Conservation (phyloP, 2,113 vertebrate species). For the Phylloscopus whistleri region DNA sequence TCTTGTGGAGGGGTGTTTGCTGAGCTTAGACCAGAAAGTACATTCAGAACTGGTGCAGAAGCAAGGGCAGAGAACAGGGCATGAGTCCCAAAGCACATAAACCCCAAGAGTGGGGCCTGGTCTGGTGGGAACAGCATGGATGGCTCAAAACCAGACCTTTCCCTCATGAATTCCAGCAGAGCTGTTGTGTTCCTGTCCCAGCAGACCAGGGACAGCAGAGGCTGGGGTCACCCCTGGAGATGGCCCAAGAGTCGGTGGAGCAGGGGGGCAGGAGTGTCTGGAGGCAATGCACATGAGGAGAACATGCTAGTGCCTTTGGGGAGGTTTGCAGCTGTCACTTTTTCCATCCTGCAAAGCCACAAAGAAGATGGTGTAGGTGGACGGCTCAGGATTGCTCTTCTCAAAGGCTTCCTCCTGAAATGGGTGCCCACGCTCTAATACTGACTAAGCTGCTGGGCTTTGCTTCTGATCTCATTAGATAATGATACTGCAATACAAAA, state of each 20-base stretch:
- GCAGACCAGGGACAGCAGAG: background rate
- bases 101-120: background rate
- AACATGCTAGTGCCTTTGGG: background rate
- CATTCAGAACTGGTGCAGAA: background rate
- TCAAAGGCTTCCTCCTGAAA: conserved; percentile 57
- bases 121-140: background rate
- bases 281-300: background rate
- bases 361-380: conserved; percentile 55
- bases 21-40: background rate
- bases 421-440: conserved; percentile 60
- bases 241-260: fast-evolving
- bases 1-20: background rate
- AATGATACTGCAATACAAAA: conserved; percentile 55
- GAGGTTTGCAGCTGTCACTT: conserved; percentile 38
- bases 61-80: background rate
- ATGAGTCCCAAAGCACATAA: background rate
- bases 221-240: fast-evolving
- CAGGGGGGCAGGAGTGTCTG: background rate
- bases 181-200: background rate
- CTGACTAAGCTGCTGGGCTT: conserved; percentile 58
- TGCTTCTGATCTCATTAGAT: conserved; percentile 62
- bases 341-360: background rate
- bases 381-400: conserved; percentile 52
- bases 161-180: background rate
- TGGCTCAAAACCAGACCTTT: background rate